phyloP scores from a whole-genome alignment of 2,113 vertebrate genomes.

The Chinchilla lanigera region DNA sequence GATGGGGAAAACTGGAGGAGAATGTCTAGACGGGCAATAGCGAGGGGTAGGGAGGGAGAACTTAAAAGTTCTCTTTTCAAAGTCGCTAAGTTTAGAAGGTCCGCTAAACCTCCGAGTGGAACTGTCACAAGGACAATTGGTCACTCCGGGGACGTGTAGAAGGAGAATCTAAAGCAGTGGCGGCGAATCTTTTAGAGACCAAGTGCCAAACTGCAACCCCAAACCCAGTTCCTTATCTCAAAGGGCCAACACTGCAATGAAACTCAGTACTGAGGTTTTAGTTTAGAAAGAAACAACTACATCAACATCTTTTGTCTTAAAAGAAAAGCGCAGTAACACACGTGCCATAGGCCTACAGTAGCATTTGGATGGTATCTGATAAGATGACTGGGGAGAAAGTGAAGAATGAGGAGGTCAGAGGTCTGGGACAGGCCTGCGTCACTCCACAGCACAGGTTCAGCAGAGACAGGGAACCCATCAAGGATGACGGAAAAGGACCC shows the following conservation, averaged over 20 bases:
- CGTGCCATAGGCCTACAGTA: not conserved
- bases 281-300: not conserved
- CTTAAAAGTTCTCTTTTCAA: slow-evolving; percentile 27
- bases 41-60: not conserved
- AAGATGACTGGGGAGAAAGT: not conserved
- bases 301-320: not conserved
- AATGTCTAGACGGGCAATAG: not conserved
- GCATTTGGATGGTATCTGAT: not conserved
- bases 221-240: not conserved
- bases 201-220: not conserved
- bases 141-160: not conserved
- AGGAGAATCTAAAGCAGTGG: not conserved
- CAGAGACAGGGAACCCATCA: not conserved
- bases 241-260: not conserved
- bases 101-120: not conserved
- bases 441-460: not conserved
- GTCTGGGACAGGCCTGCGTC: not conserved
- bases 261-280: not conserved
- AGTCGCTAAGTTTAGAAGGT: not conserved
- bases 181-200: not conserved
- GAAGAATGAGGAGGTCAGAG: not conserved
- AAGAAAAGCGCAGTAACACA: not conserved
- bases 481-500: not conserved
- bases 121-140: not conserved
- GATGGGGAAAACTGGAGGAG: not conserved